Percentiles rank a stretch among this genome's conserved stretches.
Conservation (phyloP, 2,888 invertebrate species). For the Lamellibrachia satsuma region DNA sequence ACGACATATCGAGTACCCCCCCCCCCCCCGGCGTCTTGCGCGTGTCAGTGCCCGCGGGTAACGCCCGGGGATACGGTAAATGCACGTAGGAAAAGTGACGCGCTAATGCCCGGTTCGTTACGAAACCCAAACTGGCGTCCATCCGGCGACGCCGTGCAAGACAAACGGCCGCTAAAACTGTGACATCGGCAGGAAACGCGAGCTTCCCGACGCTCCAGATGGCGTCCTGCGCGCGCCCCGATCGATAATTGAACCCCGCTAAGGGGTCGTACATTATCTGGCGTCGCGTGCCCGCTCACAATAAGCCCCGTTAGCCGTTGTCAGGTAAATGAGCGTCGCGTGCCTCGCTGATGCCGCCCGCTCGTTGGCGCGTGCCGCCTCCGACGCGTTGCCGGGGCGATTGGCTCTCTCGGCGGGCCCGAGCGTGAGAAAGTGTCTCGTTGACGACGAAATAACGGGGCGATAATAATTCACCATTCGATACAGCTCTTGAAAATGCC, state of each 20-base stretch:
- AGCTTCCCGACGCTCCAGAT: neutral
- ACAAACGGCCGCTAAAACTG: neutral
- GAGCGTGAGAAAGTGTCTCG: neutral
- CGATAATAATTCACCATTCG: neutral
- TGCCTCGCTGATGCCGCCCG: neutral
- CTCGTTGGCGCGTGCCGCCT: neutral
- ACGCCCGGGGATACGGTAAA: neutral
- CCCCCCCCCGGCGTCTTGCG: neutral
- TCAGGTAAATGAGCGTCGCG: neutral
- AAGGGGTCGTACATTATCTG: neutral
- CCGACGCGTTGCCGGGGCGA: neutral
- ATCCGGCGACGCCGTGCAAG: neutral
- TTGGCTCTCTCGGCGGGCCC: neutral
- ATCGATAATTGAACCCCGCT: conserved; percentile 9
- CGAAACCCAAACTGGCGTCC: neutral
- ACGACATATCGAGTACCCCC: neutral
- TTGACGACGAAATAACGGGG: neutral
- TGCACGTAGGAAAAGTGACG: neutral
- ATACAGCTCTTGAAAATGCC: neutral
- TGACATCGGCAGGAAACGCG: neutral
- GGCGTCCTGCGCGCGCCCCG: neutral
- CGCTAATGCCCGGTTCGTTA: neutral
- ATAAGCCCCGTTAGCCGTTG: neutral
- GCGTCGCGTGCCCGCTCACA: neutral
- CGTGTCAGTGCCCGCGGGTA: neutral